These are phyloP conservation scores for Anguilla japonica DNA, from an alignment of 2,113 vertebrate genomes.

Conservation along the genomic window DNA sequence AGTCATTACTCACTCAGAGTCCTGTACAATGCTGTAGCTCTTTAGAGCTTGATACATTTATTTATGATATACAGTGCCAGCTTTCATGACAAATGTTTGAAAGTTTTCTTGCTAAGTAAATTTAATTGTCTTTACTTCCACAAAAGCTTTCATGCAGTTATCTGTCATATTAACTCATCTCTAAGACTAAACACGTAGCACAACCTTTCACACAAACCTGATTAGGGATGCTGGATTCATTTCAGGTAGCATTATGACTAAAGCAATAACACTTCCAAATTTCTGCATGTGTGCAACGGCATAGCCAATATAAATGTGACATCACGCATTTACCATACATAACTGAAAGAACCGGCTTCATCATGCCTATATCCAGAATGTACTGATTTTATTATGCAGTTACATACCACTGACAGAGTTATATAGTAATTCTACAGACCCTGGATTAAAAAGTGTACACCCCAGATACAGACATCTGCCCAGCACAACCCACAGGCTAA, in stretches of 20 bases:
- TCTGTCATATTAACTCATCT: background rate
- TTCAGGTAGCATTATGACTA: background rate
- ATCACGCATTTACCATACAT: background rate
- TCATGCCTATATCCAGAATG: background rate
- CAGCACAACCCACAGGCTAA: constrained; percentile 24
- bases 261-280: background rate
- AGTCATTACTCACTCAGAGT: background rate
- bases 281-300: background rate
- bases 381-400: no score
- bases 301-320: background rate
- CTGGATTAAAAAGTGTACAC: background rate
- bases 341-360: background rate
- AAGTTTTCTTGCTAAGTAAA: background rate
- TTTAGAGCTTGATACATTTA: background rate
- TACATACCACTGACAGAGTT: background rate
- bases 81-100: background rate
- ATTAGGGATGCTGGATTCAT: background rate
- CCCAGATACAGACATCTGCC: constrained; percentile 1
- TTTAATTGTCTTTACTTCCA: background rate
- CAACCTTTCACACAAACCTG: background rate
- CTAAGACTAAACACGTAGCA: background rate
- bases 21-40: background rate
- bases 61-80: background rate
- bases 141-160: background rate
- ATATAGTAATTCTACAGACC: background rate